These are phyloP conservation scores for Rhysida immarginata DNA, from an alignment of 1,140 invertebrate species.

Conservation along the genomic window DNA sequence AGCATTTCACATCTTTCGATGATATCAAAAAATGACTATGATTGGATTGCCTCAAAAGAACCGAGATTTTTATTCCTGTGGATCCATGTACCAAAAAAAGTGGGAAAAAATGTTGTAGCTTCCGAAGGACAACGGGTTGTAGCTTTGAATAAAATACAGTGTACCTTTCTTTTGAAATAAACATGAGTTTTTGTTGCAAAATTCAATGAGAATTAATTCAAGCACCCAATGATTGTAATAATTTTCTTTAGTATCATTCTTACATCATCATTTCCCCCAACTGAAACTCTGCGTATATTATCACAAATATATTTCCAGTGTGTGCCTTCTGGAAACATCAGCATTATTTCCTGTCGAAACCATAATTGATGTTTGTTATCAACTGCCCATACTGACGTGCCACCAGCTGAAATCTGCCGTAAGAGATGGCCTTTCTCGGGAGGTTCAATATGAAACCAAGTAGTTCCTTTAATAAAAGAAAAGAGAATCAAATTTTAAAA, in stretches of 20 bases:
- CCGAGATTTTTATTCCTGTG: no score
- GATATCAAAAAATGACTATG: no score
- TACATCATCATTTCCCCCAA: conserved; percentile 40
- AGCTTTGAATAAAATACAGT: no score
- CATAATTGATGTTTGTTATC: conserved; percentile 22
- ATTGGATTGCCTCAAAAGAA: no score
- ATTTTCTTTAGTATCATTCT: conserved; percentile 45
- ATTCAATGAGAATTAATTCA: no score
- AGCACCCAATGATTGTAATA: conserved; percentile 15
- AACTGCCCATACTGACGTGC: conserved; percentile 21
- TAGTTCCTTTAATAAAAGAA: conserved; percentile 18
- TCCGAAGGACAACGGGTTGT: no score
- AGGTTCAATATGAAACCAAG: conserved; percentile 48
- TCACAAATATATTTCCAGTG: conserved; percentile 24
- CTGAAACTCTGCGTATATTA: conserved; percentile 36
- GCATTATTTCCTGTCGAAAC: conserved; percentile 29
- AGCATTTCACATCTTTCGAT: no score
- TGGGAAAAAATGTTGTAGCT: no score
- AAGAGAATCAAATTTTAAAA: not conserved
- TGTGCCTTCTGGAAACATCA: conserved; percentile 30
- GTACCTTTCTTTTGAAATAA: no score
- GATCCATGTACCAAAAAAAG: no score
- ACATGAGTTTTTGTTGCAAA: no score
- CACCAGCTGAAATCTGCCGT: conserved; percentile 21
- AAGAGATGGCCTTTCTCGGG: conserved; percentile 23